phyloP scores from a whole-genome alignment of 2,113 vertebrate genomes.

The Aplodontia rufa region DNA sequence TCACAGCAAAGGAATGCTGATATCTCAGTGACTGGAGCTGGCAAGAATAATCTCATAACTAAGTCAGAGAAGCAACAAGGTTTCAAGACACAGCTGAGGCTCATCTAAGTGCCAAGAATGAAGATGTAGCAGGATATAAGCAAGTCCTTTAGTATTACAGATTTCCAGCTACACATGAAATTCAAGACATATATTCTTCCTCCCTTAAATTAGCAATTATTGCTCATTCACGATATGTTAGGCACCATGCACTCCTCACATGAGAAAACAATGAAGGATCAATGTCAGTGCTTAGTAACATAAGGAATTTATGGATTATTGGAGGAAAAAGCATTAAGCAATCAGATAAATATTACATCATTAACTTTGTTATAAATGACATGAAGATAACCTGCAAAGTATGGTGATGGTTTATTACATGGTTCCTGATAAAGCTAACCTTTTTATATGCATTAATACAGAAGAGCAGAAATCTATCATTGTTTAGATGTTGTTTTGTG shows the following conservation, averaged over 20 bases:
- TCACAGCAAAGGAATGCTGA: background rate
- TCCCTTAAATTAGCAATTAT: background rate
- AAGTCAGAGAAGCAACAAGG: background rate
- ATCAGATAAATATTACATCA: background rate
- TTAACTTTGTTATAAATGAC: background rate
- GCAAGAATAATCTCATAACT: background rate
- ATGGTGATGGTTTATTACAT: background rate
- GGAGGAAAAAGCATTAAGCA: background rate
- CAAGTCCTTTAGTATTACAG: accelerated
- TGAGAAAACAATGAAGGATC: background rate
- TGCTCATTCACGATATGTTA: background rate
- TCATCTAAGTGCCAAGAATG: background rate
- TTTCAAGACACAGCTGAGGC: background rate
- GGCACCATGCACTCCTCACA: background rate
- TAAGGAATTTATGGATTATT: background rate
- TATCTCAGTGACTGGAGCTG: background rate
- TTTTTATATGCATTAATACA: background rate
- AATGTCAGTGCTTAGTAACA: background rate
- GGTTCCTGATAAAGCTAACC: background rate
- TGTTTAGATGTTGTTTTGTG: background rate
- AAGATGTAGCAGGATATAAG: background rate
- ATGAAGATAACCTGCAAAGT: background rate
- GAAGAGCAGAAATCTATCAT: background rate
- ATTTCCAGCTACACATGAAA: background rate
- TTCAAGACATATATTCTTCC: background rate